Conservation (phyloP, 2,888 invertebrate species). For the Melitaea athalia region DNA sequence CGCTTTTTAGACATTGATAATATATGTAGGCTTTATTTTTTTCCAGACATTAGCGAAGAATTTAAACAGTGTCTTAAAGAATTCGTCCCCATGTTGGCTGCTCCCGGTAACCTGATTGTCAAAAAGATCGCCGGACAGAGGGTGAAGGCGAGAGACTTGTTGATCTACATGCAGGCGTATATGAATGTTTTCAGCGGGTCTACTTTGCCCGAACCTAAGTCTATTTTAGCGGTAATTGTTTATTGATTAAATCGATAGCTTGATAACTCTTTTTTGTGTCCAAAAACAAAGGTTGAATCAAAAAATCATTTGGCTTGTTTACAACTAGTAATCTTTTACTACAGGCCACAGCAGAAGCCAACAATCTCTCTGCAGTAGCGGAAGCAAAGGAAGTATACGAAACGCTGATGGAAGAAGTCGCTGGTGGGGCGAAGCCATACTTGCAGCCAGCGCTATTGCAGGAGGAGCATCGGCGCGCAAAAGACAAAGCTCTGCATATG, state of each 20-base stretch:
- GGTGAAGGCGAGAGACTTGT: constrained; percentile 94
- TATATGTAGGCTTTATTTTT: not conserved
- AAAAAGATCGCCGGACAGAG: constrained; percentile 97
- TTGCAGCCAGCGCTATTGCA: constrained; percentile 91
- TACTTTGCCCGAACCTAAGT: constrained; percentile 98
- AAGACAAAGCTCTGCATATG: constrained; percentile 86
- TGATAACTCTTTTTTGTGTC: no score
- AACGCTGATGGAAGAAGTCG: constrained; percentile 95
- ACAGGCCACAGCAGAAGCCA: constrained; percentile 98
- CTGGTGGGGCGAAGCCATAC: constrained; percentile 96
- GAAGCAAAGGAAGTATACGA: constrained; percentile 95
- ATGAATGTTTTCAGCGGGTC: constrained; percentile 98
- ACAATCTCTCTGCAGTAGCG: constrained; percentile 97
- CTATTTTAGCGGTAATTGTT: constrained; percentile 93
- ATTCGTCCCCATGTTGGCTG: constrained; percentile 93
- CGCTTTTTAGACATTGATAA: no score
- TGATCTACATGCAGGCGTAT: constrained; percentile 98
- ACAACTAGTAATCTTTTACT: not conserved
- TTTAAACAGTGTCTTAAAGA: constrained; percentile 92
- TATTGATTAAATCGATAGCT: not conserved
- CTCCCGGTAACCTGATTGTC: constrained; percentile 93
- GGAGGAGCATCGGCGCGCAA: constrained; percentile 90
- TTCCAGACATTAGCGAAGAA: constrained; percentile 93
- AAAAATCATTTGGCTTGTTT: no score
- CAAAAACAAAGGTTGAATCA: no score